These are phyloP conservation scores for Lepidochrysops patricia DNA, from an alignment of 2,888 invertebrate species.

Conservation along the genomic window DNA sequence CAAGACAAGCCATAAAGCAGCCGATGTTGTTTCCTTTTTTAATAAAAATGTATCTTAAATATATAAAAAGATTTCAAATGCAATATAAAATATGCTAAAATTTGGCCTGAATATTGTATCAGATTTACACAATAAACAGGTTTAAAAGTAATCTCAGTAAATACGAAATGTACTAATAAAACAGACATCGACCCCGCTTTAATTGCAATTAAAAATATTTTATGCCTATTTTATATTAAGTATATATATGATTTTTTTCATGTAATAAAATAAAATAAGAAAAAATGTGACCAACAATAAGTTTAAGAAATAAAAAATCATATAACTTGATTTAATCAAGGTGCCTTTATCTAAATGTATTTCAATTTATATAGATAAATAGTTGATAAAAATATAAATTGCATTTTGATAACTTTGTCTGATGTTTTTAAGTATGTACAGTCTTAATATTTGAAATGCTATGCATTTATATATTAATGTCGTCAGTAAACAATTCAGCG, in stretches of 20 bases:
- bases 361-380: not conserved
- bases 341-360: not conserved
- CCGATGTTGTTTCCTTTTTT: too few species aligned
- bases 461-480: too few species aligned
- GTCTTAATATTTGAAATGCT: not conserved
- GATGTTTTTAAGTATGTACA: not conserved
- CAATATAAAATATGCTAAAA: not conserved
- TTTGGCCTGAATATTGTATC: slow-evolving; percentile 17
- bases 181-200: not conserved
- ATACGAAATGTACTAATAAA: not conserved
- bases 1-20: not conserved
- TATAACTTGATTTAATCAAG: not conserved
- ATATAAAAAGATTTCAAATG: not conserved
- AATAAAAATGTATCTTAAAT: too few species aligned
- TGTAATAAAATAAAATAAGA: too few species aligned
- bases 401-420: not conserved
- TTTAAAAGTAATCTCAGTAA: not conserved
- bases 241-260: not conserved
- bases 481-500: not conserved
- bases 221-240: not conserved
- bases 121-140: not conserved
- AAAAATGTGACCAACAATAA: too few species aligned
- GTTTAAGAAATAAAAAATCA: not conserved
- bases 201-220: not conserved
- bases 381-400: not conserved